Percentiles rank a stretch among this genome's conserved stretches.
Conservation (phyloP, 2,888 invertebrate species). For the Chloroclysta siterata region DNA sequence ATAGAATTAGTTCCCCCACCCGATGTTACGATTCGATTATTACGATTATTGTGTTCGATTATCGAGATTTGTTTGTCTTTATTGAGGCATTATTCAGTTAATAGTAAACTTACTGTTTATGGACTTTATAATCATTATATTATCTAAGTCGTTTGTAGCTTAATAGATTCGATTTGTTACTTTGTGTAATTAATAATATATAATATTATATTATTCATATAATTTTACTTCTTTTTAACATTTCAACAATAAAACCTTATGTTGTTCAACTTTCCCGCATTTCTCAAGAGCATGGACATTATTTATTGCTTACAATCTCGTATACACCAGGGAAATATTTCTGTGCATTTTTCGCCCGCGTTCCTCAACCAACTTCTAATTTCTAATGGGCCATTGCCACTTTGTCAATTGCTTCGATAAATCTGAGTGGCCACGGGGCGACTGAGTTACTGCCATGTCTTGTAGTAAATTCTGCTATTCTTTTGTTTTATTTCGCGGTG, state of each 20-base stretch:
- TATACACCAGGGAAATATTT: constrained; percentile 77
- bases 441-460: constrained; percentile 76
- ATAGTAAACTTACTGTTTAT: constrained; percentile 28
- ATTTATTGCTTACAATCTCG: constrained; percentile 81
- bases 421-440: constrained; percentile 69
- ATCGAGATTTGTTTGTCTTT: constrained; percentile 61
- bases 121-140: constrained; percentile 17
- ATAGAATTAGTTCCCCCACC: constrained; percentile 73
- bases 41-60: constrained; percentile 73
- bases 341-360: constrained; percentile 75
- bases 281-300: constrained; percentile 57
- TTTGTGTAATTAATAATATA: too few relatives aligned
- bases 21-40: constrained; percentile 63
- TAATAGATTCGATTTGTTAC: neutral
- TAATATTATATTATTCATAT: too few relatives aligned
- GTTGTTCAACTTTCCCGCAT: constrained; percentile 42
- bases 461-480: constrained; percentile 73
- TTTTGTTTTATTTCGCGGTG: constrained; percentile 65
- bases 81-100: constrained; percentile 53
- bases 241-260: neutral
- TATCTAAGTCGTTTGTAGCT: neutral
- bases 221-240: neutral
- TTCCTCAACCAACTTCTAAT: constrained; percentile 74
- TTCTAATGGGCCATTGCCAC: constrained; percentile 85
- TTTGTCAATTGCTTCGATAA: constrained; percentile 85